Base-by-base conservation (phyloP, 2,113 vertebrate species). In the Cephalopterus ornatus region DNA sequence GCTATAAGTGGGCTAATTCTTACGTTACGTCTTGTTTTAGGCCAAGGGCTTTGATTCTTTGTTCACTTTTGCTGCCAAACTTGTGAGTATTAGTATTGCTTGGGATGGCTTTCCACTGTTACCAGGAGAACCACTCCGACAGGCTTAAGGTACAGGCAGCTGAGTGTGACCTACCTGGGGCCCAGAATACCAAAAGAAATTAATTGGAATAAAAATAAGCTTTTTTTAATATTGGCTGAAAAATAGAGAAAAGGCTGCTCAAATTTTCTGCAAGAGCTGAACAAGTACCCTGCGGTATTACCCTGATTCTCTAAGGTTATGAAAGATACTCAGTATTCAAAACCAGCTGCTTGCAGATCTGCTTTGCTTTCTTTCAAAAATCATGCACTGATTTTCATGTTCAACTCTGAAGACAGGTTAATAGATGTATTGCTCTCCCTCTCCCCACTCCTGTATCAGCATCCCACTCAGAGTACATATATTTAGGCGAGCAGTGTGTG, bases 331-430 rank as follows among this genome's bases (percentile, higher is more conserved):
- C 53, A 63, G 39, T 71, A 67, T 92, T 96, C 65, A 53, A 83
- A 85, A 46, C 2, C 13, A 66, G 26, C 58, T 77, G 12, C 50
- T 76, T 80, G 68, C 52, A 80, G 24, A 49, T 95, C 41, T 82
- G n/a, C 56, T 53, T 81, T 84, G 27, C 73, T 96, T 87, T 58
- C 61, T 82, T 83, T 89, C 55, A 61, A 63, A 58, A 85, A 62
- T 95, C 50, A 21, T 28, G 55, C 41, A 37, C 74, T 85, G 32
- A 62, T 94, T 84, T 93, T 78, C 37, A 12, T 21, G 23, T 65
- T 39, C 3, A 4, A 7, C 49, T 91, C 49, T 81, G 41, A 84
- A 56, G 68, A 81, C 65, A 81, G 24, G 23, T 85, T 91, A 73
- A 68, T 71, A 59, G 49, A 49, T 73, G 12, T 63, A 27, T 41